Evolutionary conservation across 64 coral and sea anemone species (phyloP).

Genomic region (Stylophora pistillata): DNA sequence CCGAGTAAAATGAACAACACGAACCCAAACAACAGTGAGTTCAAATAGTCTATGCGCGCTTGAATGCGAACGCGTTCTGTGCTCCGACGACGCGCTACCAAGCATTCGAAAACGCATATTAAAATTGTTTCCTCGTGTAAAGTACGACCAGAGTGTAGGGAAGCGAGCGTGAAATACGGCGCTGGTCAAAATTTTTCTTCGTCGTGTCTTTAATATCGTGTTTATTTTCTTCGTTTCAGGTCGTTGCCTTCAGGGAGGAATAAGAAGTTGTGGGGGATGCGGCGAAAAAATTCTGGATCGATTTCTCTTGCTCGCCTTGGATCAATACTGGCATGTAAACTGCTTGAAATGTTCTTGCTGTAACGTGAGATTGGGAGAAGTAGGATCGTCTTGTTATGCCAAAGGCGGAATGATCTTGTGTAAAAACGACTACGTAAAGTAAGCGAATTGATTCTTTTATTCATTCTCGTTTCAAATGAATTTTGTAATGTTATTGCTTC

Average conservation of each 20-base stretch:
- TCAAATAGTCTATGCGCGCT: conserved; percentile 14
- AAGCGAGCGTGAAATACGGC: background rate
- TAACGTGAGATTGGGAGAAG: conserved; percentile 81
- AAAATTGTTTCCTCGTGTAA: background rate
- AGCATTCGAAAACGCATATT: background rate
- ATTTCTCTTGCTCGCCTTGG: conserved; percentile 84
- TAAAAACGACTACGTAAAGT: conserved; percentile 93
- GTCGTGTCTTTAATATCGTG: background rate
- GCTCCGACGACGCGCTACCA: background rate
- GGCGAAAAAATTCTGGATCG: conserved; percentile 89
- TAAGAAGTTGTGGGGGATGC: conserved; percentile 81
- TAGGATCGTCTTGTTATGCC: conserved; percentile 82
- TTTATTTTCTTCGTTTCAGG: conserved; percentile 55
- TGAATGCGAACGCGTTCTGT: conserved; percentile 4
- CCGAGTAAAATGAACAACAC: conserved; percentile 35
- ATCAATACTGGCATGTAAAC: conserved; percentile 90
- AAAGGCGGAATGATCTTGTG: conserved; percentile 97
- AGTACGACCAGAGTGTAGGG: background rate
- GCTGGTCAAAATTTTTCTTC: background rate
- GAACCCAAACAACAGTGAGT: conserved; percentile 28
- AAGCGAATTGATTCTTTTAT: conserved; percentile 40
- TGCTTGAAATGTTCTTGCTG: conserved; percentile 93
- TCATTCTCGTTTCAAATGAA: conserved; percentile 30
- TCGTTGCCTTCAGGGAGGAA: conserved; percentile 60
- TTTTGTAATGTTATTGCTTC: conserved; percentile 31